Conservation (phyloP, 2,888 invertebrate genomes). For the Parnassius mnemosyne region DNA sequence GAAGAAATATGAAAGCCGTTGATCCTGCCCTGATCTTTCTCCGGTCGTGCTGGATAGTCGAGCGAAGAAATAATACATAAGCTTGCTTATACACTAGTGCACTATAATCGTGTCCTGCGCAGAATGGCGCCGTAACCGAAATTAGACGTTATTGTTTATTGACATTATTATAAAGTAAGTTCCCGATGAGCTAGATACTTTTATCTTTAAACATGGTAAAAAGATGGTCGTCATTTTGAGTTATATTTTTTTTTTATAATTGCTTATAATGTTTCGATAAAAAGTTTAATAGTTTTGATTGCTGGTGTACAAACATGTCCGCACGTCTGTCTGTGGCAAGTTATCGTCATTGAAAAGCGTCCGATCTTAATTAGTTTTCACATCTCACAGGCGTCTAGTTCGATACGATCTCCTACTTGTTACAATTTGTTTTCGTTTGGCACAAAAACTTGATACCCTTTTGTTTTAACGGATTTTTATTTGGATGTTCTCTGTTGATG, state of each 20-base stretch:
- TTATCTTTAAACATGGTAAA: too few relatives aligned
- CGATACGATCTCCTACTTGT: conserved; percentile 76
- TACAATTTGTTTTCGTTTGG: conserved; percentile 78
- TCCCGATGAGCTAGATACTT: too few relatives aligned
- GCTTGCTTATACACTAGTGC: too few relatives aligned
- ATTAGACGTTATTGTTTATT: neutral
- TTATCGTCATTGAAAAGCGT: conserved; percentile 77
- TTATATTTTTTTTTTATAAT: conserved; percentile 9
- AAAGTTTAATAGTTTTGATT: conserved; percentile 79
- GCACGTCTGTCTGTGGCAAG: conserved; percentile 65
- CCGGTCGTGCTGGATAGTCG: too few relatives aligned
- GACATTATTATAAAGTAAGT: too few relatives aligned
- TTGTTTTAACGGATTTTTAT: conserved; percentile 71
- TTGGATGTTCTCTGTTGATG: conserved; percentile 71
- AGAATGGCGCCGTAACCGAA: too few relatives aligned
- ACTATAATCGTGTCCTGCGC: too few relatives aligned
- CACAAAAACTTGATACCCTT: conserved; percentile 67
- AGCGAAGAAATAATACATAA: too few relatives aligned
- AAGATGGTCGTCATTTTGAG: neutral
- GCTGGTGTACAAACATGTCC: conserved; percentile 74
- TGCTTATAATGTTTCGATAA: conserved; percentile 56
- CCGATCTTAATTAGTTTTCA: conserved; percentile 81
- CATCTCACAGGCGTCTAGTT: conserved; percentile 74
- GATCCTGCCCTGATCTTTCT: too few relatives aligned
- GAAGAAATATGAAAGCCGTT: too few relatives aligned